Evolutionary conservation across 2,113 vertebrate species (phyloP), one percentile per base, ranked within the genome.

Genomic region (Ptyas mucosa): DNA sequence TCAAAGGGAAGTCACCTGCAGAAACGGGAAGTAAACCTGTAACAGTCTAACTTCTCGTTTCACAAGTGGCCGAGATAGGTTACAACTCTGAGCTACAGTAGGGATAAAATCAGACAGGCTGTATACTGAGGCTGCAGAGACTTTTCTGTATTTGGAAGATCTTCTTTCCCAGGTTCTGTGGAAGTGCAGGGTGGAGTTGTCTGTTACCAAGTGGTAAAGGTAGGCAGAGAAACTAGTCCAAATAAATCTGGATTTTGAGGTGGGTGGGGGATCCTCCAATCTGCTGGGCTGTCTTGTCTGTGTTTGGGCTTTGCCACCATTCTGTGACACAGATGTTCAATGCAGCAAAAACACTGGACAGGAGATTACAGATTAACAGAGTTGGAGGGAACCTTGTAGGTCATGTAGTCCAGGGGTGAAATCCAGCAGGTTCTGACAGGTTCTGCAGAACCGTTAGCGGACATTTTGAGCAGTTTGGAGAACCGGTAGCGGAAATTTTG

Each of bases 11-110:
- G 85, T 39, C 54, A 43, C 87, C 87, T 81, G 87, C 58, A 24
- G 81, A 86, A 92, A 87, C 85, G 85, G 95, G 95, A 93, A 90
- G 91, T 34, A 20, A 1, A 55, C 81, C 26, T 23, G 11, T 55
- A 34, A 29, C 5, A 89, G 18, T 14, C 49, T 87, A 52, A 88
- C 52, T 53, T 91, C 64, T 89, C 23, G 24, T 87, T 91, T 85
- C 14, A 5, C 39, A 92, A 89, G 91, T 0, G 5, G 58, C 57
- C 8, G 18, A 0, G 43, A 85, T 15, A 54, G 88, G 46, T 57
- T 6, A 2, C 15, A 58, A 34, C 1, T 1, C 29, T 55, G 1
- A 75, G 43, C 49, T n/a, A n/a, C n/a, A 34, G 29, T 1, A 52
- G 15, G 29, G 49, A 49, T 49, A 53, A 18, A 75, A 75, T 34